These are phyloP conservation scores for Scelioninae gen. 1 DNA, from an alignment of 2,888 invertebrate genomes.

Conservation along the genomic window DNA sequence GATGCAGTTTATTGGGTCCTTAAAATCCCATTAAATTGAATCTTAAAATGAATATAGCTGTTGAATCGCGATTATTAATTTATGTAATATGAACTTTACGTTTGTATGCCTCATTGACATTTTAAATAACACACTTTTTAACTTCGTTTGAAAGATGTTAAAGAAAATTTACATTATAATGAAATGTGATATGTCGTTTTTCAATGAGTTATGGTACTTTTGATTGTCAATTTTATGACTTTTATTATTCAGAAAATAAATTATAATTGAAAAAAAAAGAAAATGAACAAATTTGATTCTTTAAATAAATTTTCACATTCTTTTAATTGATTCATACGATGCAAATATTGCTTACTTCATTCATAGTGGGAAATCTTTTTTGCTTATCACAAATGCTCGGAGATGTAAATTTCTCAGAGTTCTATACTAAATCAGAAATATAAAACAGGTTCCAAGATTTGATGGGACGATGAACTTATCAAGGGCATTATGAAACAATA, in stretches of 20 bases:
- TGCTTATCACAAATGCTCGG: not conserved
- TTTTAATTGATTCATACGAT: not conserved
- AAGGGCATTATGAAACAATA: not conserved
- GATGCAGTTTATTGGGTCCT: constrained; percentile 3
- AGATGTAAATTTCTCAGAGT: not conserved
- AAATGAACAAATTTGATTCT: too few relatives aligned
- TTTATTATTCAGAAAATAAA: too few relatives aligned
- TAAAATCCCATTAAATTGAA: constrained; percentile 23
- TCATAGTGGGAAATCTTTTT: not conserved
- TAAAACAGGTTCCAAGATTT: constrained; percentile 2
- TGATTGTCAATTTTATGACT: too few relatives aligned
- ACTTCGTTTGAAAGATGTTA: constrained; percentile 4
- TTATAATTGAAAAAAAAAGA: too few relatives aligned
- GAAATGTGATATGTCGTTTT: not conserved
- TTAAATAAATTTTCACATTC: too few relatives aligned
- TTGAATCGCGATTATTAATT: constrained; percentile 40
- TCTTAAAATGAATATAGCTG: constrained; percentile 3
- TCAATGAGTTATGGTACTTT: too few relatives aligned
- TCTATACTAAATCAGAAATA: not conserved
- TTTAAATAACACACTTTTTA: constrained; percentile 35
- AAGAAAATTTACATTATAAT: constrained; percentile 10
- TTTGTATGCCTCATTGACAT: constrained; percentile 30
- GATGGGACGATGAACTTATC: constrained; percentile 8
- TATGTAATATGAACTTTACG: constrained; percentile 62
- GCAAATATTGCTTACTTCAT: not conserved